Conservation (phyloP, 1,140 invertebrate genomes). For the Lanistes nyassanus region DNA sequence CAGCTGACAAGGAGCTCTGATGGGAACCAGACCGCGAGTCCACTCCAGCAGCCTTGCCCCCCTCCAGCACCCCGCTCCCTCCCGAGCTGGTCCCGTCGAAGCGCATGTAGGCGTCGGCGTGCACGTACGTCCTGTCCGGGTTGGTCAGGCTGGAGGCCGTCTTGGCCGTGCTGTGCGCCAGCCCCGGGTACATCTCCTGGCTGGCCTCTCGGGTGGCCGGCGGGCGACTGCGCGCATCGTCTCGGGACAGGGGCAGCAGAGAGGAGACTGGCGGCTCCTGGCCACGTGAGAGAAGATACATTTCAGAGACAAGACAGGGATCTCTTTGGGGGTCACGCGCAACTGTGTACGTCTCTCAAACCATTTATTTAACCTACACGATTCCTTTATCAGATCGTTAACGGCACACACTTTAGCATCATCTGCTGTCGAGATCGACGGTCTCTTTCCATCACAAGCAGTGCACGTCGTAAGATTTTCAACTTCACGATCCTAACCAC, state of each 20-base stretch:
- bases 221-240: slow-evolving; percentile 20
- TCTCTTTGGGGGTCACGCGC: too few species aligned
- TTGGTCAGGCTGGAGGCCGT: slow-evolving; percentile 27
- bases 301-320: too few species aligned
- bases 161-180: slow-evolving; percentile 12
- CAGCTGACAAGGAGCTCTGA: slow-evolving; percentile 26
- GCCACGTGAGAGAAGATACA: slow-evolving; percentile 1
- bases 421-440: too few species aligned
- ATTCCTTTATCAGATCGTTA: too few species aligned
- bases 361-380: too few species aligned
- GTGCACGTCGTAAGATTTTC: too few species aligned
- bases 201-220: slow-evolving; percentile 13
- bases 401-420: too few species aligned
- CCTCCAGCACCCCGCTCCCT: not conserved
- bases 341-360: too few species aligned
- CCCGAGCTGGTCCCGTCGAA: not conserved
- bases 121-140: too few species aligned
- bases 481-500: too few species aligned
- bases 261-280: slow-evolving; percentile 57
- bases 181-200: not conserved
- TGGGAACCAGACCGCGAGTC: not conserved
- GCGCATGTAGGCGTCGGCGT: not conserved
- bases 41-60: not conserved
- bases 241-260: slow-evolving; percentile 46
- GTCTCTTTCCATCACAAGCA: too few species aligned